Conservation (phyloP, 2,113 vertebrate genomes). For the Myrmecophaga tridactyla region DNA sequence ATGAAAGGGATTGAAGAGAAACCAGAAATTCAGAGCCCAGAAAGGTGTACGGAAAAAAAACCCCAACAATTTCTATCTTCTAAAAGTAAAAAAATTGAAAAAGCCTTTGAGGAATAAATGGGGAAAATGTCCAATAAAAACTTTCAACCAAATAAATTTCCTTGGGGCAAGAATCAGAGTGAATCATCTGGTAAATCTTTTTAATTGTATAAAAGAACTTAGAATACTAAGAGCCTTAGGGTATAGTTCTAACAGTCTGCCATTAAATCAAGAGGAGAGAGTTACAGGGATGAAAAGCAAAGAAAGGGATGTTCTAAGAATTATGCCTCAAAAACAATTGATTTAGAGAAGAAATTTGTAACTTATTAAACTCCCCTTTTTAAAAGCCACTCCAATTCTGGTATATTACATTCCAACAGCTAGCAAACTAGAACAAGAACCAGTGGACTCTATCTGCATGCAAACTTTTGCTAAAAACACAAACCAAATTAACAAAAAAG, state of each 20-base stretch:
- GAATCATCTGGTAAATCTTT: background rate
- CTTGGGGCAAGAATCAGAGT: background rate
- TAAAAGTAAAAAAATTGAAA: background rate
- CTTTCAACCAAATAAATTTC: slow-evolving; percentile 18
- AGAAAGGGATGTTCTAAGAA: background rate
- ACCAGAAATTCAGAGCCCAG: background rate
- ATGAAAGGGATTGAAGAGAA: background rate
- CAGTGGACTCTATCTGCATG: background rate
- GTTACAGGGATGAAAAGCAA: background rate
- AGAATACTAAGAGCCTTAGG: background rate
- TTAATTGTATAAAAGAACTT: background rate
- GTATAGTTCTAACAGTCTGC: background rate
- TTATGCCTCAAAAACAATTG: background rate
- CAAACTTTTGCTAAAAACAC: background rate
- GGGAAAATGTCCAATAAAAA: slow-evolving; percentile 6
- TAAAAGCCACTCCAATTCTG: too few relatives aligned
- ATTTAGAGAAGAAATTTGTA: background rate
- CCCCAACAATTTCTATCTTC: background rate
- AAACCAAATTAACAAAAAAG: background rate
- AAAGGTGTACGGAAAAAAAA: background rate
- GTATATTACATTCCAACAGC: too few relatives aligned
- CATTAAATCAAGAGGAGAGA: background rate
- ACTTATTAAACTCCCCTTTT: background rate
- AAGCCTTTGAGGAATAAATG: slow-evolving; percentile 6
- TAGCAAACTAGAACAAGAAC: too few relatives aligned